A percentile compares a stretch with the other conserved stretches of the same genome.
These are phyloP conservation scores for Denticeps clupeoides DNA, from an alignment of 2,797 vertebrate genomes.

Conservation along the genomic window DNA sequence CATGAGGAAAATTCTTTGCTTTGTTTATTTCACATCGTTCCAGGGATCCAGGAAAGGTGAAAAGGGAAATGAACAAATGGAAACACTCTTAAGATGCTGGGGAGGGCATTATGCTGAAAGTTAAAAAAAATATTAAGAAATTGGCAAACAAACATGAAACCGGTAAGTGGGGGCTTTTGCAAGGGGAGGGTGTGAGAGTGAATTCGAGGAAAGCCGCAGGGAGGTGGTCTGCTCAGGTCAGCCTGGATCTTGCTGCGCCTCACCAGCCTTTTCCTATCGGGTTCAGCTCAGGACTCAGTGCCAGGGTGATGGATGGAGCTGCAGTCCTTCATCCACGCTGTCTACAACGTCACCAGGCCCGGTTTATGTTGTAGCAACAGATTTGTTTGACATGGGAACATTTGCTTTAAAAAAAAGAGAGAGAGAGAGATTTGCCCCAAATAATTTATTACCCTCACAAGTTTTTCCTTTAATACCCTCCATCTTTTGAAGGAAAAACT, in stretches of 20 bases:
- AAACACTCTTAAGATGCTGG: not conserved
- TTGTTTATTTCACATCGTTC: not conserved
- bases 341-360: conserved; percentile 20
- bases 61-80: not conserved
- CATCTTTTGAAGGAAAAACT: not conserved
- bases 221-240: conserved; percentile 2
- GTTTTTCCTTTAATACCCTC: conserved; percentile 1
- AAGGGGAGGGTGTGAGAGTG: not conserved
- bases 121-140: too few species aligned
- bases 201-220: conserved; percentile 1
- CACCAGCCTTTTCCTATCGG: conserved; percentile 8
- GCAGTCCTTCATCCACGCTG: conserved; percentile 16
- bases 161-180: not conserved
- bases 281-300: conserved; percentile 15
- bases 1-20: not conserved
- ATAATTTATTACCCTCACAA: too few species aligned
- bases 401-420: too few species aligned
- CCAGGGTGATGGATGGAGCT: conserved; percentile 16
- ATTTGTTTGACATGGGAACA: conserved; percentile 7
- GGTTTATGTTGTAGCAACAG: conserved; percentile 23
- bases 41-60: not conserved
- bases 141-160: too few species aligned
- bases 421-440: too few species aligned
- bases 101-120: not conserved
- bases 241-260: not conserved